These are phyloP conservation scores for Dryococelus australis DNA, from an alignment of 2,888 invertebrate genomes.

Conservation along the genomic window DNA sequence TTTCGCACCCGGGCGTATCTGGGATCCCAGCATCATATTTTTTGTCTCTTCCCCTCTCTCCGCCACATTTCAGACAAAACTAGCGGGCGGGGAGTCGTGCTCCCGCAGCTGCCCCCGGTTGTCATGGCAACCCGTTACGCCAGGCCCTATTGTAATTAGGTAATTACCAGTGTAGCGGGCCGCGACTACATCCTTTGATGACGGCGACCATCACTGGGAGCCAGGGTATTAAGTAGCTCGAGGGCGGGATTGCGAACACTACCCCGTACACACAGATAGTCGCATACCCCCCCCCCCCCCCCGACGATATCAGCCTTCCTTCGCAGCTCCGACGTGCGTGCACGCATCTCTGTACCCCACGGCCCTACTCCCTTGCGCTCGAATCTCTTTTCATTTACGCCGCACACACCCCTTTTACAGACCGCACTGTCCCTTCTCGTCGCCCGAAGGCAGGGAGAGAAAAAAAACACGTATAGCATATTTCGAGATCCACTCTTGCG, in stretches of 20 bases:
- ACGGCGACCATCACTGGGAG: background rate
- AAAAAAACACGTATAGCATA: background rate
- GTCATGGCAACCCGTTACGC: background rate
- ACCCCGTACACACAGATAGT: background rate
- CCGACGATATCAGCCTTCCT: background rate
- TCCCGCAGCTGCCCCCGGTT: background rate
- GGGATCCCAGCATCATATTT: background rate
- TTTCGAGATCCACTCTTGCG: background rate
- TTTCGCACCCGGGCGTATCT: background rate
- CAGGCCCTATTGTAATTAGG: conserved; percentile 7
- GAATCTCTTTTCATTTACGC: background rate
- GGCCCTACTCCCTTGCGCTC: background rate
- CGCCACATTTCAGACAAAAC: background rate
- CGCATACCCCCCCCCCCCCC: background rate
- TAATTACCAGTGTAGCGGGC: conserved; percentile 16
- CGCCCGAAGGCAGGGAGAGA: background rate
- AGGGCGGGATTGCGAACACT: background rate
- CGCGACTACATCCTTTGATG: conserved; percentile 5
- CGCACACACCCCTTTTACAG: background rate
- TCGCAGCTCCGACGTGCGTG: background rate
- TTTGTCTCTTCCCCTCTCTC: background rate
- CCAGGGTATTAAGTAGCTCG: conserved; percentile 11
- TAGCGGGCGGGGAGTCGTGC: background rate
- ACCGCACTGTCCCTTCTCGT: background rate
- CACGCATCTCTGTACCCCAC: no score